phyloP scores from a whole-genome alignment of 2,797 vertebrate species.

The Margarornis squamiger region DNA sequence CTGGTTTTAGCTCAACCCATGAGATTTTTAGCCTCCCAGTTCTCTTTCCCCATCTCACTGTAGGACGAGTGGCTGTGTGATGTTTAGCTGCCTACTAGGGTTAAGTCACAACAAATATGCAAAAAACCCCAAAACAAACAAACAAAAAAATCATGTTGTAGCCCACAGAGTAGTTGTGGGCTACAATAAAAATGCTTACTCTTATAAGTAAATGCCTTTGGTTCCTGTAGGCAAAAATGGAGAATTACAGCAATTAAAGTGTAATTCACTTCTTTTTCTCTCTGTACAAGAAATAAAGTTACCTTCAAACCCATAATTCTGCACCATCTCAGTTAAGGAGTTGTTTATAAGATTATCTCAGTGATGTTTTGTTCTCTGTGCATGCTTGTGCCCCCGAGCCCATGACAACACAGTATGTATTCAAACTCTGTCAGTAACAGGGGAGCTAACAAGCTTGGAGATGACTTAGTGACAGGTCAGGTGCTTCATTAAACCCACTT shows the following conservation, averaged over 20 bases:
- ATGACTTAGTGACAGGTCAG: constrained; percentile 49
- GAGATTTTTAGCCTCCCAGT: not conserved
- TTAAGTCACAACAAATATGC: not conserved
- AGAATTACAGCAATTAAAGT: not conserved
- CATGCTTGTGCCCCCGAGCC: not conserved
- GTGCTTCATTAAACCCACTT: constrained; percentile 25
- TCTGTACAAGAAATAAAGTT: constrained; percentile 21
- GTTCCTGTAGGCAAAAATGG: not conserved
- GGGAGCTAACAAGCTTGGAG: constrained; percentile 19
- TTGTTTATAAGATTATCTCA: not conserved
- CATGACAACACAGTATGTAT: not conserved
- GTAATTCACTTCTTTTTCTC: constrained; percentile 1
- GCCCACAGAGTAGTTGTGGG: not conserved
- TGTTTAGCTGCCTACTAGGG: not conserved
- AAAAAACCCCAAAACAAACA: not conserved
- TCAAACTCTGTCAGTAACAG: not conserved
- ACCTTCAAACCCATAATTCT: not conserved
- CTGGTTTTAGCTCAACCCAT: not conserved
- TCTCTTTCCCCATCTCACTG: not conserved
- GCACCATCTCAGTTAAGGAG: not conserved
- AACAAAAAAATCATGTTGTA: no score
- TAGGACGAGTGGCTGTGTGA: not conserved
- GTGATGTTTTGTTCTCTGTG: not conserved
- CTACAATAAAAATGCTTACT: not conserved
- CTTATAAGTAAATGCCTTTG: not conserved